phyloP scores from a whole-genome alignment of 2,888 invertebrate genomes.

The Patella depressa region DNA sequence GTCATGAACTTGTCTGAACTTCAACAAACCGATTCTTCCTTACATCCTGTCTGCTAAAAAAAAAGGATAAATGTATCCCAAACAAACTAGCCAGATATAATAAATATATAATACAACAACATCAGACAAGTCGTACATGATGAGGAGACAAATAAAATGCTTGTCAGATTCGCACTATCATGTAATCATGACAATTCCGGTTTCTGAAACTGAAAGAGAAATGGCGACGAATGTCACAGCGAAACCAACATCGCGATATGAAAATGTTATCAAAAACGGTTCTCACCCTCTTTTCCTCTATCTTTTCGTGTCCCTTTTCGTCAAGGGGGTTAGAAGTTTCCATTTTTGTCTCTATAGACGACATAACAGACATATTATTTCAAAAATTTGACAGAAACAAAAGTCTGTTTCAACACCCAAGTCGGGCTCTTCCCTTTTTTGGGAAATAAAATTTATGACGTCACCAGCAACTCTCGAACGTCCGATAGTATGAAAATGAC shows the following conservation, averaged over 20 bases:
- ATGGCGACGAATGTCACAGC: too few species aligned
- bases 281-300: constrained; percentile 62
- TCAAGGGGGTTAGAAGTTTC: constrained; percentile 64
- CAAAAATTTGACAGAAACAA: constrained; percentile 18
- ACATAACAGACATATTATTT: constrained; percentile 44
- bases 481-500: constrained; percentile 6
- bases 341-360: constrained; percentile 65
- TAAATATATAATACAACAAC: too few species aligned
- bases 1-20: too few species aligned
- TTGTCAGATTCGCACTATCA: too few species aligned
- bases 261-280: not conserved
- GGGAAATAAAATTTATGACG: constrained; percentile 41
- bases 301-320: constrained; percentile 55
- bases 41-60: too few species aligned
- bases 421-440: constrained; percentile 38
- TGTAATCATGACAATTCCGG: too few species aligned
- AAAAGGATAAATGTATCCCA: too few species aligned
- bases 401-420: constrained; percentile 34
- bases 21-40: too few species aligned
- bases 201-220: too few species aligned
- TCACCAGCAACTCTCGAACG: constrained; percentile 26
- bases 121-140: too few species aligned
- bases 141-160: too few species aligned
- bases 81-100: too few species aligned
- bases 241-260: not conserved